A percentile compares a stretch with the other conserved stretches of the same genome.
Conservation (phyloP, 2,888 invertebrate species). For the Drosophila seclusa region DNA sequence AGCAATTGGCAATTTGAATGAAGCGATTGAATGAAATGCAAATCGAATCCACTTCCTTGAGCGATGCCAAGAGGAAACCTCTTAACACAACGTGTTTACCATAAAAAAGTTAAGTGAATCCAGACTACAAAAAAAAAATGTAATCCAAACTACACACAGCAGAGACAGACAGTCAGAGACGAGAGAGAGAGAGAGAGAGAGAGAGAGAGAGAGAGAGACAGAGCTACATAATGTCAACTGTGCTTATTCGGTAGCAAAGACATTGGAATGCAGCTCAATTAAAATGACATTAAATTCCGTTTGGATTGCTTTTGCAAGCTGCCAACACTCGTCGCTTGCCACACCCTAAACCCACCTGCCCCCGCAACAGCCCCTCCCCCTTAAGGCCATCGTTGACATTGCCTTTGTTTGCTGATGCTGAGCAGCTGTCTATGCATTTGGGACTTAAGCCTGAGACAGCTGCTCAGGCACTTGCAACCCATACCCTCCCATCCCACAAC, state of each 20-base stretch:
- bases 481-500: not conserved
- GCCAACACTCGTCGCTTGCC: constrained; percentile 29
- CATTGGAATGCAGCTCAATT: constrained; percentile 77
- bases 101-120: constrained; percentile 66
- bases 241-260: constrained; percentile 40
- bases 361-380: not conserved
- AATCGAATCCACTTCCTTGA: constrained; percentile 48
- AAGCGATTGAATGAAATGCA: constrained; percentile 40
- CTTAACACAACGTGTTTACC: constrained; percentile 46
- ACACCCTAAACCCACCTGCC: constrained; percentile 16
- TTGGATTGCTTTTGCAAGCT: constrained; percentile 70
- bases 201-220: not conserved
- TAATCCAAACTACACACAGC: constrained; percentile 14
- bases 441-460: constrained; percentile 71
- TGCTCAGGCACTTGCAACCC: constrained; percentile 41
- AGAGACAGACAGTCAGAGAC: not conserved
- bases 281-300: constrained; percentile 82
- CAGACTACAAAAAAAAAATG: constrained; percentile 20
- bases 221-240: constrained; percentile 1
- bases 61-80: constrained; percentile 41
- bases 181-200: not conserved
- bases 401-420: constrained; percentile 40
- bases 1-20: constrained; percentile 56
- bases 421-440: constrained; percentile 76
- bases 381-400: constrained; percentile 32